Evolutionary conservation across 2,888 invertebrate species (phyloP), one percentile per base, ranked within the genome.

Genomic region (Aricia artaxerxes): DNA sequence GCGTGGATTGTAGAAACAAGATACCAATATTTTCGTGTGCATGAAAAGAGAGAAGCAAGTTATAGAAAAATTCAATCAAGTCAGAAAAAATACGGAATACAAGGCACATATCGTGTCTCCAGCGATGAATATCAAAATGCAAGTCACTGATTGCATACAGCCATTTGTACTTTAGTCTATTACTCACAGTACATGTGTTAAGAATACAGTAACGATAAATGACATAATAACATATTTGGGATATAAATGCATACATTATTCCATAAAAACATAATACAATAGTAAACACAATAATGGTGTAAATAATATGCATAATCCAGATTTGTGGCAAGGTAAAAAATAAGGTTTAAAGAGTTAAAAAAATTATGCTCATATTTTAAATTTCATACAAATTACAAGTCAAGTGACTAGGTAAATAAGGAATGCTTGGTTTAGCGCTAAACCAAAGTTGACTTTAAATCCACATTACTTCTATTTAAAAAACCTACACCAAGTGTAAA

Each of bases 141-240:
- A 64, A 64, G 31, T 64, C 64, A 64, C 31, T 64, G 64, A 64
- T 31, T 64, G 31, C 64, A 64, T 31, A 31, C 64, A 64, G 31
- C 24, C 64, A 64, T 64, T 64, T 64, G 64, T 64, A 64, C 64
- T 31, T 31, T 64, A 1, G 64, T 64, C 11, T 64, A 64, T 64
- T 61, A 61, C 2, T 9, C 9, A 9, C 31, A 64, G 64, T 64
- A 11, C 31, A 31, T 64, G 31, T 64, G 31, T 64, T 31, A 64
- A 11, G 31, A 31, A 64, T 64, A 31, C 2, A 64, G 9, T 11
- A 9, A 11, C 31, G 31, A 11, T 31, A 31, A 16, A 57, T 49
- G 4, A 53, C 5, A 11, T 49, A 13, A 13, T 53, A 53, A 2
- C 3, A 57, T 57, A 4, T 57, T 16, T 4, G 6, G 24, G 61